Evolutionary conservation across 2,113 vertebrate species (phyloP).

Genomic region (Rissa tridactyla): DNA sequence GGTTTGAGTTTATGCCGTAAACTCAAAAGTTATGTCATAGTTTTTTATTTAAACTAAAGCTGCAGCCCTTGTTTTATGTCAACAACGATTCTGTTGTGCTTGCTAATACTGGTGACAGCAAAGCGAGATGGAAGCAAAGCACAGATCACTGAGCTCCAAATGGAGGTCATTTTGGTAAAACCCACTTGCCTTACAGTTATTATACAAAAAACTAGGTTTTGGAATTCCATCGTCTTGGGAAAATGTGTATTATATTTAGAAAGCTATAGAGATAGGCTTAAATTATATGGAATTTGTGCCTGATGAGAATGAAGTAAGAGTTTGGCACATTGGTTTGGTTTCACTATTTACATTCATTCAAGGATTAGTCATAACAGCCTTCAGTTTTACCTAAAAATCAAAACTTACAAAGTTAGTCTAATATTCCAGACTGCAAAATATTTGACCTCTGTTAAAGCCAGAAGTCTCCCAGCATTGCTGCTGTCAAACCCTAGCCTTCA

Average conservation of each 20-base stretch:
- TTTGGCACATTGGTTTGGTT: neutral
- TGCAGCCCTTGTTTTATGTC: slow-evolving; percentile 65
- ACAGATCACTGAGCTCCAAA: slow-evolving; percentile 25
- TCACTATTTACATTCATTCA: neutral
- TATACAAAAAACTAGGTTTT: neutral
- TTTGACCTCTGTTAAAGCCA: neutral
- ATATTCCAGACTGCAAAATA: neutral
- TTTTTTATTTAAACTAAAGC: slow-evolving; percentile 63
- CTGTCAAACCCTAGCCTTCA: neutral
- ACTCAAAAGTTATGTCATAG: slow-evolving; percentile 53
- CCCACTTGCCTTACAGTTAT: neutral
- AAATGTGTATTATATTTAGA: neutral
- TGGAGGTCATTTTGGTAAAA: slow-evolving; percentile 49
- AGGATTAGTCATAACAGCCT: neutral
- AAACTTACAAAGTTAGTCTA: neutral
- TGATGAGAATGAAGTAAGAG: neutral
- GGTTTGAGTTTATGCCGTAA: slow-evolving; percentile 48
- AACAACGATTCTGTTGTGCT: slow-evolving; percentile 68
- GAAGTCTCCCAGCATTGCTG: neutral
- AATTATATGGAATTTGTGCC: neutral
- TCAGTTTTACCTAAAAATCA: neutral
- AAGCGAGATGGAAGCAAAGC: slow-evolving; percentile 3
- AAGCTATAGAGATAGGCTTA: neutral
- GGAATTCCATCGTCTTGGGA: neutral
- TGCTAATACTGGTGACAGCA: slow-evolving; percentile 45